Evolutionary conservation across 2,888 invertebrate genomes (phyloP).

Genomic region (Elysia crispata): DNA sequence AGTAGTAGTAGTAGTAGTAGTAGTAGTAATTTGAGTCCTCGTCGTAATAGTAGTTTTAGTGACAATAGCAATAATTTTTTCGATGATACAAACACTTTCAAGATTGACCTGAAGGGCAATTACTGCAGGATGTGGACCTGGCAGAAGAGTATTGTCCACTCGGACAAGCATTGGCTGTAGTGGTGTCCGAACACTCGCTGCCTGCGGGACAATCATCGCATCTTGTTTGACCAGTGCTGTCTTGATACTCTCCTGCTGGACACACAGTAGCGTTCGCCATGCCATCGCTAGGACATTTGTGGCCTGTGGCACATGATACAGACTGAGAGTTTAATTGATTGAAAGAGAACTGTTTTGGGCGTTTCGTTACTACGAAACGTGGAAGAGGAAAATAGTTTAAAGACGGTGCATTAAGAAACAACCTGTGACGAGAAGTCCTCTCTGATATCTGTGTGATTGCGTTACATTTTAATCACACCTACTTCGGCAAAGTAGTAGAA

Average conservation of each 20-base stretch:
- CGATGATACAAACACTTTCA: neutral
- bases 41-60: slow-evolving; percentile 27
- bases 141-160: slow-evolving; percentile 51
- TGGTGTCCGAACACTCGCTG: slow-evolving; percentile 54
- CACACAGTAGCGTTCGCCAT: slow-evolving; percentile 61
- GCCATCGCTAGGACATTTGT: slow-evolving; percentile 65
- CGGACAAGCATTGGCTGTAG: slow-evolving; percentile 47
- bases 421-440: too few relatives aligned
- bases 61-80: neutral
- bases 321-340: too few relatives aligned
- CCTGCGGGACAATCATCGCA: slow-evolving; percentile 60
- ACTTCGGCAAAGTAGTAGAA: too few relatives aligned
- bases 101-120: slow-evolving; percentile 66
- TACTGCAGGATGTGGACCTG: slow-evolving; percentile 57
- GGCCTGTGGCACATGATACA: slow-evolving; percentile 61
- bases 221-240: slow-evolving; percentile 39
- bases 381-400: too few relatives aligned
- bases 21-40: too few relatives aligned
- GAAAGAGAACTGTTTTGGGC: too few relatives aligned
- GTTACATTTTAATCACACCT: too few relatives aligned
- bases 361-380: too few relatives aligned
- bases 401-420: too few relatives aligned
- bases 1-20: too few relatives aligned
- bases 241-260: slow-evolving; percentile 56
- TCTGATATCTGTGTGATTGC: too few relatives aligned